phyloP scores from a whole-genome alignment of 1,140 invertebrate genomes.

The Neuroterus valhalla region DNA sequence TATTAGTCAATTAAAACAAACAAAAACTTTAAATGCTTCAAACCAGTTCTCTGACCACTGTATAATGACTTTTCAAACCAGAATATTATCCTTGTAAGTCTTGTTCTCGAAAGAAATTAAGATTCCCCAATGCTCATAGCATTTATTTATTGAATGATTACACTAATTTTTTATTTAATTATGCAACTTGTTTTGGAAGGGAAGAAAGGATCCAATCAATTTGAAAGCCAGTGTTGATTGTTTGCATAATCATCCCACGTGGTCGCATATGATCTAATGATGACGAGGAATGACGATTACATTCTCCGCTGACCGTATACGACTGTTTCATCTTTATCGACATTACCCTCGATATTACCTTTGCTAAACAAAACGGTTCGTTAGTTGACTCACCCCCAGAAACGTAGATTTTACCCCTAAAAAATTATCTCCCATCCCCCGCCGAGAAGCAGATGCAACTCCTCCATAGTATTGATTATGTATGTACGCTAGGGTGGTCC shows the following conservation, averaged over 20 bases:
- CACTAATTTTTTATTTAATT: neutral
- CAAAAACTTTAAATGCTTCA: conserved; percentile 34
- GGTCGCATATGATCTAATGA: conserved; percentile 33
- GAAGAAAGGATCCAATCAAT: neutral
- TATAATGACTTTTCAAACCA: no score
- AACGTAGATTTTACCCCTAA: conserved; percentile 53
- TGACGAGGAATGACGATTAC: conserved; percentile 6
- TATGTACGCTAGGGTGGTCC: no score
- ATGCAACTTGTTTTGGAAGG: conserved; percentile 37
- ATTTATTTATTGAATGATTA: neutral
- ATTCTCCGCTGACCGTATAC: no score
- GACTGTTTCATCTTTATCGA: neutral
- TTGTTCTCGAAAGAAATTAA: conserved; percentile 19
- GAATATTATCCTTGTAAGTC: conserved; percentile 24
- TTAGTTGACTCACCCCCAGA: conserved; percentile 45
- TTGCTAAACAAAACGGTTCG: conserved; percentile 48
- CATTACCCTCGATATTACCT: conserved; percentile 48
- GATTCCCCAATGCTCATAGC: neutral
- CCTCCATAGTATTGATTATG: conserved; percentile 48
- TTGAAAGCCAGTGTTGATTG: conserved; percentile 31
- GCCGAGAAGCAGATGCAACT: conserved; percentile 59
- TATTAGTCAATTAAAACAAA: conserved; percentile 46
- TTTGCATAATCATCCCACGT: conserved; percentile 31
- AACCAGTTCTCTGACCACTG: conserved; percentile 42
- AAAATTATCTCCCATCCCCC: conserved; percentile 58